A percentile compares a stretch with the other conserved stretches of the same genome.
phyloP scores from a whole-genome alignment of 2,797 vertebrate genomes.

The Coregonus ussuriensis region DNA sequence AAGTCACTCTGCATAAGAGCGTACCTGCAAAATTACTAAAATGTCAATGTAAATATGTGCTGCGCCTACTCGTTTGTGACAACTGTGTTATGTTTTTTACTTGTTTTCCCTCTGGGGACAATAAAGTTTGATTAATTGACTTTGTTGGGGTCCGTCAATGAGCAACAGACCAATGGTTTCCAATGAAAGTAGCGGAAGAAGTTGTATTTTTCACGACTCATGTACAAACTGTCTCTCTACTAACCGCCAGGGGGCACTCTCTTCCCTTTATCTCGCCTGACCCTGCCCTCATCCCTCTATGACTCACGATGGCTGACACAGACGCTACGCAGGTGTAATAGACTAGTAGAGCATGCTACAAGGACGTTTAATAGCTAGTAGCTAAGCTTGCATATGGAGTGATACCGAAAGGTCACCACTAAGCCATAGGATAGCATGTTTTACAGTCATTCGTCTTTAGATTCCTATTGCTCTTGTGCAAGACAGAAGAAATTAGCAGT shows the following conservation, averaged over 20 bases:
- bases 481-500: too few relatives aligned
- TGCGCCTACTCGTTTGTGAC: too few relatives aligned
- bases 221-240: slow-evolving; percentile 20
- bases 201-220: neutral
- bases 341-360: neutral
- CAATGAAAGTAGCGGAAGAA: neutral
- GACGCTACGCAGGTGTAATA: neutral
- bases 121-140: neutral
- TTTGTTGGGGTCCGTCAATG: neutral
- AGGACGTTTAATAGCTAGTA: neutral
- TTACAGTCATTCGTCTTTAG: too few relatives aligned
- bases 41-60: too few relatives aligned
- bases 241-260: slow-evolving; percentile 55
- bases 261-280: slow-evolving; percentile 24
- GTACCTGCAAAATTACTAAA: too few relatives aligned
- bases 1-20: too few relatives aligned
- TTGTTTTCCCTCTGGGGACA: neutral
- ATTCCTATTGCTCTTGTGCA: too few relatives aligned
- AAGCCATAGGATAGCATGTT: too few relatives aligned
- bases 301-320: neutral
- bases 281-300: slow-evolving; percentile 6
- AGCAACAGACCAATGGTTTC: neutral
- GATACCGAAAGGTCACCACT: too few relatives aligned
- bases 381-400: too few relatives aligned
- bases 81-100: too few relatives aligned